Evolutionary conservation across 2,888 invertebrate species (phyloP).

Genomic region (Phalangium opilio): DNA sequence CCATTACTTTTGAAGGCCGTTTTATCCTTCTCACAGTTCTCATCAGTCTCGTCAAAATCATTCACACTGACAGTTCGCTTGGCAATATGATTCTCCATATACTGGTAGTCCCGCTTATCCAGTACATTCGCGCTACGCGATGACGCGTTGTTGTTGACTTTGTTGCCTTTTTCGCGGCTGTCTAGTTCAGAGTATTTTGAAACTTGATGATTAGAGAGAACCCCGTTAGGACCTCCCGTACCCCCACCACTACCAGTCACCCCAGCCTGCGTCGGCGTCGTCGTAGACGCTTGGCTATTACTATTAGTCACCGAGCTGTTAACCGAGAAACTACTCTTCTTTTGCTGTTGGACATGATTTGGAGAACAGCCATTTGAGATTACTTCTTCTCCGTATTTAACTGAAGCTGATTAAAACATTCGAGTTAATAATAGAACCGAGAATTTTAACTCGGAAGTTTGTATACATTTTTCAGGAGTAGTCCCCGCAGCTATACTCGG

Average conservation of each 20-base stretch:
- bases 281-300: constrained; percentile 11
- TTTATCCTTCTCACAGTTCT: constrained; percentile 15
- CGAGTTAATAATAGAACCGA: too few relatives aligned
- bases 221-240: not conserved
- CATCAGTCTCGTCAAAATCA: constrained; percentile 37
- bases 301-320: constrained; percentile 6
- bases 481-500: constrained; percentile 23
- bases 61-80: constrained; percentile 29
- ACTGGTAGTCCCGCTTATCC: constrained; percentile 25
- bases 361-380: constrained; percentile 29
- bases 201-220: constrained; percentile 4
- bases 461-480: too few relatives aligned
- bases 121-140: not conserved
- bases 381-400: constrained; percentile 27
- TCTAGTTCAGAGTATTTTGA: constrained; percentile 19
- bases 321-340: constrained; percentile 12
- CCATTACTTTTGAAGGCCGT: constrained; percentile 12
- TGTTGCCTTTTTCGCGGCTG: constrained; percentile 8
- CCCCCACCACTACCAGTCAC: too few relatives aligned
- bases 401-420: too few relatives aligned
- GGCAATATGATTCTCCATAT: constrained; percentile 32
- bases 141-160: constrained; percentile 9
- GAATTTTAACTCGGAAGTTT: too few relatives aligned
- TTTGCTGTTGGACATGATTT: constrained; percentile 18
- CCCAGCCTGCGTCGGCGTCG: constrained; percentile 11